These are phyloP conservation scores for Pogonognathellus flavescens DNA, from an alignment of 1,140 invertebrate species.

Conservation along the genomic window DNA sequence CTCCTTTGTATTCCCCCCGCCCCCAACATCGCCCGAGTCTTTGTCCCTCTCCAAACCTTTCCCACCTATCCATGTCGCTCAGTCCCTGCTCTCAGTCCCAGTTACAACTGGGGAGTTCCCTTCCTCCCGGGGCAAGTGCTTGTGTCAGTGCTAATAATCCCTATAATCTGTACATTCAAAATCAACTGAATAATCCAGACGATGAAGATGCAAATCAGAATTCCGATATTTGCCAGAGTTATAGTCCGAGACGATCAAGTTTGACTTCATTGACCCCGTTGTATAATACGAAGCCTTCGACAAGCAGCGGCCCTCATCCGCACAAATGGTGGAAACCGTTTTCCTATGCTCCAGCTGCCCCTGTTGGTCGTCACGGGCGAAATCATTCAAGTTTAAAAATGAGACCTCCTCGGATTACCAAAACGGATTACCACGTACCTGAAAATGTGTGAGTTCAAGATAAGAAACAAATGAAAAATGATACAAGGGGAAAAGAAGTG, in stretches of 20 bases:
- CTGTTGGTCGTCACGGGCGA: slow-evolving; percentile 13
- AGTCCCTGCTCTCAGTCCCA: slow-evolving; percentile 1
- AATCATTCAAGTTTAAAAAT: slow-evolving; percentile 53
- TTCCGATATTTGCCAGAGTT: slow-evolving; percentile 49
- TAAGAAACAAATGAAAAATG: neutral
- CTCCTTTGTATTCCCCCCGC: slow-evolving; percentile 40
- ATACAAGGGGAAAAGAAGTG: neutral
- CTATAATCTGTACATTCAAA: slow-evolving; percentile 20
- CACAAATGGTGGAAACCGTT: slow-evolving; percentile 65
- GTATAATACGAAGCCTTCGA: neutral
- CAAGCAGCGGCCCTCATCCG: slow-evolving; percentile 26
- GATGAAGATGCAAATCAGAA: slow-evolving; percentile 52
- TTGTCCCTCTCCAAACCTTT: neutral
- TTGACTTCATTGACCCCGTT: slow-evolving; percentile 50
- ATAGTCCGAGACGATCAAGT: slow-evolving; percentile 62
- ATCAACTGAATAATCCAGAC: slow-evolving; percentile 28
- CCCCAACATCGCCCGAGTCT: slow-evolving; percentile 18
- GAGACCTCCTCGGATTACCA: slow-evolving; percentile 54
- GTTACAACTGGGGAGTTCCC: neutral
- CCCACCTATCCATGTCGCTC: slow-evolving; percentile 15
- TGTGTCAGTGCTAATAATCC: slow-evolving; percentile 20
- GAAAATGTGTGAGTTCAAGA: slow-evolving; percentile 61
- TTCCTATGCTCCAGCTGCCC: slow-evolving; percentile 60
- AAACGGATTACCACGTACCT: slow-evolving; percentile 62
- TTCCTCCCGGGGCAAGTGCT: neutral